These are phyloP conservation scores for Gallinago stenura DNA, from an alignment of 2,797 vertebrate species.

Conservation along the genomic window DNA sequence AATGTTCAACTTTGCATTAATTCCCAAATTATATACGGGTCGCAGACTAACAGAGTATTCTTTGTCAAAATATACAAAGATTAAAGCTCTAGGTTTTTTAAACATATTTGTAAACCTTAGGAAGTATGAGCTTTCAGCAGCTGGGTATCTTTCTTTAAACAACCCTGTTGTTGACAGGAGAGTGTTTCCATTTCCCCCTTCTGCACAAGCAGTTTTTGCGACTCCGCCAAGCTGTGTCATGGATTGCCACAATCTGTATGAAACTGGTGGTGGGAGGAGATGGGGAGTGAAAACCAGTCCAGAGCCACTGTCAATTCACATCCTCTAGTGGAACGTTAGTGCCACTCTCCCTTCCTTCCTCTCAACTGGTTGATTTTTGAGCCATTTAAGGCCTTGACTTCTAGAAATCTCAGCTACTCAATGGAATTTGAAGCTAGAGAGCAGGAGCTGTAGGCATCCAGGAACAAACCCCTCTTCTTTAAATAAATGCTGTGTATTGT, in stretches of 20 bases:
- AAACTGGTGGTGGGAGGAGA: not conserved
- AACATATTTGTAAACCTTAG: slow-evolving; percentile 29
- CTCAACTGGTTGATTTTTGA: not conserved
- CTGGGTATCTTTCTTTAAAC: slow-evolving; percentile 41
- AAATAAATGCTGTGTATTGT: not conserved
- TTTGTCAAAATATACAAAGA: slow-evolving; percentile 32
- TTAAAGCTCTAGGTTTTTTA: slow-evolving; percentile 7
- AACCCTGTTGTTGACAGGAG: not conserved
- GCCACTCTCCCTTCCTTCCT: not conserved
- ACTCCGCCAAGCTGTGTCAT: not conserved
- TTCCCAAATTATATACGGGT: not conserved
- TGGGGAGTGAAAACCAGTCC: not conserved
- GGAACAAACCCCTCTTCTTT: not conserved
- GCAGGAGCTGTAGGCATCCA: not conserved
- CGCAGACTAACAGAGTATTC: not conserved
- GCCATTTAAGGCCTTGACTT: not conserved
- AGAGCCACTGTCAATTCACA: not conserved
- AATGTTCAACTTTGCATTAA: not conserved
- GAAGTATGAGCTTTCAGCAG: slow-evolving; percentile 40
- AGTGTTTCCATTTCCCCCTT: slow-evolving; percentile 9
- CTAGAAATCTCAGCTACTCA: not conserved
- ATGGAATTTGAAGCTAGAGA: not conserved
- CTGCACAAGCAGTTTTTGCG: not conserved
- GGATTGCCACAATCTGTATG: not conserved
- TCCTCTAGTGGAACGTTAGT: not conserved